Evolutionary conservation across 2,797 vertebrate species (phyloP), one percentile per base, ranked within the genome.

Genomic region (Anableps anableps): DNA sequence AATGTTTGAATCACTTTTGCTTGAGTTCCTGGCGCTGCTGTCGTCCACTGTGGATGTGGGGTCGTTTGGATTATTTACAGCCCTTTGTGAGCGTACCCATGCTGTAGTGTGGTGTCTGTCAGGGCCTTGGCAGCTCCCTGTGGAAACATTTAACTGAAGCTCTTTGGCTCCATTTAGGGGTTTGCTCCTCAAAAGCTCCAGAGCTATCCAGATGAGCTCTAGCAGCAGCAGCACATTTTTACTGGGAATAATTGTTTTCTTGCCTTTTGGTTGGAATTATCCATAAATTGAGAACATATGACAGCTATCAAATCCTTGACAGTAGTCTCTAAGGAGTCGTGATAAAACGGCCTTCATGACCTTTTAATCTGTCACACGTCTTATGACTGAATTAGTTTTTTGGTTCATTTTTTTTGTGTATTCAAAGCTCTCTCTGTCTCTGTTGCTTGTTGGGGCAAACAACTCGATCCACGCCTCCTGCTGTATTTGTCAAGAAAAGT

Each of bases 121-220:
- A 38, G 75, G 81, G 89, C 78, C 87, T 90, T 95, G 92, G 94
- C 94, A 91, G 86, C 17, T 36, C 66, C 10, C 70, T 38, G 81
- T 88, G 89, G 88, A 94, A 94, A 93, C 77, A 45, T 89, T 92
- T 85, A 93, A 87, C 88, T 75, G 88, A 87, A 84, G 80, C 83
- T 72, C 83, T 83, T 83, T 85, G 53, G 81, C 90, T 82, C 77
- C 71, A 78, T 83, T n/a, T 43, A 5, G 66, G n/a, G 13, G 66
- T 70, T 70, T 70, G 38, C 41, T 71, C 41, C 68, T 71, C 73
- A 68, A 58, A 31, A 70, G 66, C 81, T 83, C 82, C 81, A 0
- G 34, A 80, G 76, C 81, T 58, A 36, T 43, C 76, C 68, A 55
- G 75, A 50, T 75, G 76, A 38, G 34, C 14, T 34, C 36, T 5